Evolutionary conservation across 2,113 vertebrate genomes (phyloP), one percentile per base, ranked within the genome.

Genomic region (Reinhardtius hippoglossoides): DNA sequence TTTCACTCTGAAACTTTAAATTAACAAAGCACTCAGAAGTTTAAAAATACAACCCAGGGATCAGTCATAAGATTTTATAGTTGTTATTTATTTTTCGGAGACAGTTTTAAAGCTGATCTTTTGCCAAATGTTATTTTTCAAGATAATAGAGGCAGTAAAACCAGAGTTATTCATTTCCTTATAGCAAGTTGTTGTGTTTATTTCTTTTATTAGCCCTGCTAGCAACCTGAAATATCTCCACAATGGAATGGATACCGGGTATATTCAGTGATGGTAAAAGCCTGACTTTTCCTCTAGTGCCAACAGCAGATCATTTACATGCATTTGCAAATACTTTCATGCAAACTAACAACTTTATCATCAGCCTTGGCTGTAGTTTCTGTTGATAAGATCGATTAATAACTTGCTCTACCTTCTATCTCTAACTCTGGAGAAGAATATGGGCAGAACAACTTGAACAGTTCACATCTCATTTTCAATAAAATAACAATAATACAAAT

Each of bases 401-500:
- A 62, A 27, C 24, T 55, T 21, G 10, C 14, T 54, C 20, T 24
- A 4, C 26, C 37, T 37, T 57, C 27, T 1, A 2, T 71, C n/a
- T 72, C 21, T 24, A 42, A 13, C 10, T 26, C 24, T 24, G 3
- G 60, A 13, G 2, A 13, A 42, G 40, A 73, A 40, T 48, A 54
- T 26, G 54, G 23, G 21, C n/a, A 26, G 15, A 52, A 71, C 21
- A 27, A 68, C 59, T 61, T 44, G 10, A 26, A 65, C 10, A 6
- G 16, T 46, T 46, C 16, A 52, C 4, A 61, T 72, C 18, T 82
- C 57, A 68, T 74, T 68, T 50, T 54, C n/a, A 67, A 46, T 66
- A 23, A 69, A 72, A 70, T 48, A 24, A 24, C 8, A 58, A 50
- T 67, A 0, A 21, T 26, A 16, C 16, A 15, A 40, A 58, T 42